phyloP scores from a whole-genome alignment of 2,113 vertebrate genomes.

The Toxostoma redivivum region DNA sequence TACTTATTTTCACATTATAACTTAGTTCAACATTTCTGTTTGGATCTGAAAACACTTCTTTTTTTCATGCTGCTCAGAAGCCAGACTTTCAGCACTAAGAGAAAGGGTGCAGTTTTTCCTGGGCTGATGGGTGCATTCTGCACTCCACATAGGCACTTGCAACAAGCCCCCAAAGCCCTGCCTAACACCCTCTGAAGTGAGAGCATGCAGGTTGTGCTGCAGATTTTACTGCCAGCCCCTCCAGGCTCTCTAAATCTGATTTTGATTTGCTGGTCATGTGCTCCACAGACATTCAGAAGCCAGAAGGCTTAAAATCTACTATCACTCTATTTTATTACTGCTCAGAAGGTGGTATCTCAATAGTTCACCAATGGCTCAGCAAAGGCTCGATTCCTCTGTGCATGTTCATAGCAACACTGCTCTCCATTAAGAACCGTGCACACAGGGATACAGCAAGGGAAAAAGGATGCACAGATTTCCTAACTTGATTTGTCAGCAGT shows the following conservation, averaged over 20 bases:
- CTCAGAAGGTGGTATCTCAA: background rate
- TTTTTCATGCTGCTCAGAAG: background rate
- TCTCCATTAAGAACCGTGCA: background rate
- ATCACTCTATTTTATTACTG: conserved; percentile 9
- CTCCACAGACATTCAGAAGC: background rate
- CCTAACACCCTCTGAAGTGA: background rate
- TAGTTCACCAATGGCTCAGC: background rate
- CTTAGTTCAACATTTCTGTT: background rate
- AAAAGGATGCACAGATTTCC: background rate
- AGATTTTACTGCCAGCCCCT: conserved; percentile 13
- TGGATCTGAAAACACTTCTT: background rate
- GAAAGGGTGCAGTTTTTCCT: background rate
- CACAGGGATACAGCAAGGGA: background rate
- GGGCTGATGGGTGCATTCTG: background rate
- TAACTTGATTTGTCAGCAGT: background rate
- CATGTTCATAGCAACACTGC: background rate
- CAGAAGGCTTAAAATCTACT: background rate
- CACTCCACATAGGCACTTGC: background rate
- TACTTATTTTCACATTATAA: background rate
- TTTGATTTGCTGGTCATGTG: background rate
- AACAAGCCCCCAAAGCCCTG: background rate
- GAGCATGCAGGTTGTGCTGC: background rate
- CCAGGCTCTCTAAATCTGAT: conserved; percentile 1
- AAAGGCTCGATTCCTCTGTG: background rate
- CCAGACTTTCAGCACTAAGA: background rate